Evolutionary conservation across 2,113 vertebrate species (phyloP), one percentile per base, ranked within the genome.

Genomic region (Cranoglanis bouderius): DNA sequence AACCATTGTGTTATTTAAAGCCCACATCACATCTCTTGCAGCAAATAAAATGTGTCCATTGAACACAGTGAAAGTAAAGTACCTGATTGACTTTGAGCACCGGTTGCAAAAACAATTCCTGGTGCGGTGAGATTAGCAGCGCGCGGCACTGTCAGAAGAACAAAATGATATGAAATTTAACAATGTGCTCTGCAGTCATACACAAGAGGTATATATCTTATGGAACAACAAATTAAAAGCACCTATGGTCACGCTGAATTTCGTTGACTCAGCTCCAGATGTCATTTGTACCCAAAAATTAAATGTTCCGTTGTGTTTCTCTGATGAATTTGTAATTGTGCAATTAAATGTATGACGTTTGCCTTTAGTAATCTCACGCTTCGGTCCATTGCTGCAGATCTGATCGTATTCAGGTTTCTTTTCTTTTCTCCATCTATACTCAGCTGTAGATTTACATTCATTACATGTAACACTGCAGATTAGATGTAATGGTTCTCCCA

Each of bases 221-320:
- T 46, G 0, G 24, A 78, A 12, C n/a, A 26, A 78, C 26, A 78
- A 74, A 78, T 2, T 10, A 16, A 49, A 87, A 6, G 6, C 80
- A 87, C 85, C 57, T 35, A 80, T 43, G 18, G 1, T 87, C 57
- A 87, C 38, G 0, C 0, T 14, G 57, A 87, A 24, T 1, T 0
- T 0, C 2, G 1, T 24, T 0, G n/a, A n/a, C n/a, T 2, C 0
- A 5, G 0, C 0, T 80, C 85, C 85, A 14, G 3, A 0, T 0
- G 0, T 63, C 29, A 35, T 59, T 87, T 80, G 85, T 49, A 80
- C 57, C 18, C 16, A 87, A 65, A 87, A 26, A 18, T 0, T 32
- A 35, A 24, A 80, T 2, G 9, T 38, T 49, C 74, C 57, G 9
- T 5, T 87, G 55, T 51, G 38, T 8, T 32, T 1, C n/a, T 1